Evolutionary conservation across 2,113 vertebrate genomes (phyloP).

Genomic region (Tychaedon coryphoeus): DNA sequence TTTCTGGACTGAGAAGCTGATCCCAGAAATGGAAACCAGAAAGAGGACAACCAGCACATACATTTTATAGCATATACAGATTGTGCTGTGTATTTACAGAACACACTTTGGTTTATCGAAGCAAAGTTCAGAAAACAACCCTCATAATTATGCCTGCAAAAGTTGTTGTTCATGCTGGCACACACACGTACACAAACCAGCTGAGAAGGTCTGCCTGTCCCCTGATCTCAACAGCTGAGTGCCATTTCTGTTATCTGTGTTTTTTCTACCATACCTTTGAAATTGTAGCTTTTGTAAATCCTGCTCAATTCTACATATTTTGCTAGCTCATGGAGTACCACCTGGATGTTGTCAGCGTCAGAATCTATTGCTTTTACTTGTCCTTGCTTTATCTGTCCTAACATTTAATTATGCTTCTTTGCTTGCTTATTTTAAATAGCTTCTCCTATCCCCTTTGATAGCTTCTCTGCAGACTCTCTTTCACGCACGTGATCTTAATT

Average conservation of each 20-base stretch:
- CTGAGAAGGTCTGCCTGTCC: not conserved
- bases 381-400: not conserved
- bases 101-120: not conserved
- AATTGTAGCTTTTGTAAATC: not conserved
- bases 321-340: not conserved
- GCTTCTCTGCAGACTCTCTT: not conserved
- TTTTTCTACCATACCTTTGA: not conserved
- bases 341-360: not conserved
- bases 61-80: not conserved
- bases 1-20: not conserved
- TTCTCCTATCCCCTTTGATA: not conserved
- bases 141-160: not conserved
- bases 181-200: rapidly evolving
- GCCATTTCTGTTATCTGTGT: not conserved
- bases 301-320: not conserved
- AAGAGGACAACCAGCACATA: not conserved
- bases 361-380: not conserved
- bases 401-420: constrained; percentile 8
- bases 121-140: constrained; percentile 5
- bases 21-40: not conserved
- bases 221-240: not conserved
- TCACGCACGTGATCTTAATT: not conserved
- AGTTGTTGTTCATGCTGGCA: not conserved
- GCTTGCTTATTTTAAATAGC: constrained; percentile 19
- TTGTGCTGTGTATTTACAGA: not conserved